Evolutionary conservation across 1,140 invertebrate species (phyloP).

Genomic region (Cotesia typhae): DNA sequence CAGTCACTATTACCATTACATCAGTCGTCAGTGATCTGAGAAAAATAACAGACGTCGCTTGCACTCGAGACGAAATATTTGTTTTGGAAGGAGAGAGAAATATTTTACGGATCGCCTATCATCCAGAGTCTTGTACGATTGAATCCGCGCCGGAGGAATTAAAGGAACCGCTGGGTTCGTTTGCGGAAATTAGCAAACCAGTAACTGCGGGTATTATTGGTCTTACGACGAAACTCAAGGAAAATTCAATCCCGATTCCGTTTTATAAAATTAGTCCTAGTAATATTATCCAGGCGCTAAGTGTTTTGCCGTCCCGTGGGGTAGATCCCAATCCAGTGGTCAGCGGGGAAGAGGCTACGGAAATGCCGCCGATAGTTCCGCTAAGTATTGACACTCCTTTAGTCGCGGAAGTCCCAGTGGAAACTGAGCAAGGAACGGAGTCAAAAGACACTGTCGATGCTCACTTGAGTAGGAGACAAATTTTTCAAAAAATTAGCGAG

Average conservation of each 20-base stretch:
- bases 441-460: constrained; percentile 34
- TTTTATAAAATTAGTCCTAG: constrained; percentile 59
- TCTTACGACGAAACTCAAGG: constrained; percentile 59
- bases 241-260: constrained; percentile 59
- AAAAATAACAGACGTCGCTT: constrained; percentile 69
- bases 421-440: constrained; percentile 26
- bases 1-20: constrained; percentile 64
- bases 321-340: constrained; percentile 58
- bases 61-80: constrained; percentile 81
- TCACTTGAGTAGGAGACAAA: constrained; percentile 52
- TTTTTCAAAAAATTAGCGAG: constrained; percentile 66
- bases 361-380: constrained; percentile 61
- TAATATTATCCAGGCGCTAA: constrained; percentile 58
- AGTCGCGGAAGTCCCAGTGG: constrained; percentile 54
- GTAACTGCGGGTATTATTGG: constrained; percentile 56
- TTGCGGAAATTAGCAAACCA: constrained; percentile 59
- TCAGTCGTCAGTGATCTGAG: constrained; percentile 66
- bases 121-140: constrained; percentile 61
- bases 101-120: constrained; percentile 72
- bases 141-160: constrained; percentile 42
- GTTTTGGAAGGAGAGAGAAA: constrained; percentile 76
- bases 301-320: constrained; percentile 45
- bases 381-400: constrained; percentile 59
- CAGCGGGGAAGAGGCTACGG: constrained; percentile 67
- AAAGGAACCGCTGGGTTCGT: constrained; percentile 49